phyloP scores from a whole-genome alignment of 2,797 vertebrate species.

The Ceryle rudis region DNA sequence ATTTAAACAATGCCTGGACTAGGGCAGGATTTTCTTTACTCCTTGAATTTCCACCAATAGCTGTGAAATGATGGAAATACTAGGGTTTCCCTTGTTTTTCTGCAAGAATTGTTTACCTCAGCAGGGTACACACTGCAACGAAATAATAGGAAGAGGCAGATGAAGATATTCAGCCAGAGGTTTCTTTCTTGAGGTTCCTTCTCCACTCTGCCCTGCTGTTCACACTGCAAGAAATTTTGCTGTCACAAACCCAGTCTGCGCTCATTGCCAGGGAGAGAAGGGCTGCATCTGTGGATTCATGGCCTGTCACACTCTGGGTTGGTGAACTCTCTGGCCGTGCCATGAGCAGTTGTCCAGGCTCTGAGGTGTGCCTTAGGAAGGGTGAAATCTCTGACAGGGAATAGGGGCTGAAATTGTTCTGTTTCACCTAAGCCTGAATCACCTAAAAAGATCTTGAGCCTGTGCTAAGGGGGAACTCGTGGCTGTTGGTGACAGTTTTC shows the following conservation, averaged over 20 bases:
- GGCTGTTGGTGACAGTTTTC: not conserved
- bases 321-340: fast-evolving
- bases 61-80: not conserved
- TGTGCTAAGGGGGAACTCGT: fast-evolving
- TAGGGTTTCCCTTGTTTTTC: not conserved
- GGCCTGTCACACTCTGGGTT: fast-evolving
- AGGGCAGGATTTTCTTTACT: not conserved
- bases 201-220: fast-evolving
- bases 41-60: not conserved
- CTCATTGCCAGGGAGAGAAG: not conserved
- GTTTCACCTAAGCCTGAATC: not conserved
- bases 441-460: not conserved
- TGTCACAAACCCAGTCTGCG: fast-evolving
- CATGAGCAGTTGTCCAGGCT: fast-evolving
- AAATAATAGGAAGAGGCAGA: not conserved
- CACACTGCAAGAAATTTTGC: not conserved
- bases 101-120: not conserved
- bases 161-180: not conserved
- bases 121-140: fast-evolving
- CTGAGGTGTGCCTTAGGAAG: fast-evolving
- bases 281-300: not conserved
- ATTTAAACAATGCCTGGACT: not conserved
- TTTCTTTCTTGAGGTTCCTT: not conserved
- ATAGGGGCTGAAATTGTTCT: not conserved
- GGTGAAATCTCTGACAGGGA: not conserved